phyloP scores from a whole-genome alignment of 1,140 invertebrate species.

The Aphelinus certus region DNA sequence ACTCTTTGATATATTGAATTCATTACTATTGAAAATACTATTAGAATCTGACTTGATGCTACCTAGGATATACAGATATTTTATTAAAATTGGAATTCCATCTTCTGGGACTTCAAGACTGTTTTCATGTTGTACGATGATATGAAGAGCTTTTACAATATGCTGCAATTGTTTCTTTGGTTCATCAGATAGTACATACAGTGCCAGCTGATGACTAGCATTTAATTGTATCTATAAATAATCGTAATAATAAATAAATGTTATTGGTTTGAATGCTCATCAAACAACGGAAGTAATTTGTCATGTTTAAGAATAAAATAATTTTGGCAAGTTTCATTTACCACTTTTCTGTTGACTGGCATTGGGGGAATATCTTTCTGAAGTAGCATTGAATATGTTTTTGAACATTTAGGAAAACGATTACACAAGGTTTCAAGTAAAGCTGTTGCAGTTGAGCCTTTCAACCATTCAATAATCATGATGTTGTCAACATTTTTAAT shows the following conservation, averaged over 20 bases:
- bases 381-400: conserved; percentile 43
- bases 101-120: conserved; percentile 13
- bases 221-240: conserved; percentile 48
- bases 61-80: conserved; percentile 49
- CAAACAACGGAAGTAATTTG: conserved; percentile 1
- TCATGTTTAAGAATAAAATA: conserved; percentile 2
- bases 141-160: conserved; percentile 46
- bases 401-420: conserved; percentile 35
- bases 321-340: conserved; percentile 22
- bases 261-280: too few species aligned
- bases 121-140: conserved; percentile 49
- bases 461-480: conserved; percentile 46
- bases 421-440: conserved; percentile 47
- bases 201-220: conserved; percentile 53
- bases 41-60: conserved; percentile 35
- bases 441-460: conserved; percentile 34
- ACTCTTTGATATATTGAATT: conserved; percentile 47
- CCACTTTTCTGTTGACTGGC: conserved; percentile 38
- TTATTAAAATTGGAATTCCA: conserved; percentile 42
- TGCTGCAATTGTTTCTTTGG: conserved; percentile 48
- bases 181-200: conserved; percentile 45
- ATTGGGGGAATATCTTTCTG: conserved; percentile 37
- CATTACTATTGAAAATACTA: conserved; percentile 47
- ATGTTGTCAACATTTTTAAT: conserved; percentile 33
- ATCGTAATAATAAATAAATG: not conserved